phyloP scores from a whole-genome alignment of 2,797 vertebrate species.

The Darevskia nairensis region DNA sequence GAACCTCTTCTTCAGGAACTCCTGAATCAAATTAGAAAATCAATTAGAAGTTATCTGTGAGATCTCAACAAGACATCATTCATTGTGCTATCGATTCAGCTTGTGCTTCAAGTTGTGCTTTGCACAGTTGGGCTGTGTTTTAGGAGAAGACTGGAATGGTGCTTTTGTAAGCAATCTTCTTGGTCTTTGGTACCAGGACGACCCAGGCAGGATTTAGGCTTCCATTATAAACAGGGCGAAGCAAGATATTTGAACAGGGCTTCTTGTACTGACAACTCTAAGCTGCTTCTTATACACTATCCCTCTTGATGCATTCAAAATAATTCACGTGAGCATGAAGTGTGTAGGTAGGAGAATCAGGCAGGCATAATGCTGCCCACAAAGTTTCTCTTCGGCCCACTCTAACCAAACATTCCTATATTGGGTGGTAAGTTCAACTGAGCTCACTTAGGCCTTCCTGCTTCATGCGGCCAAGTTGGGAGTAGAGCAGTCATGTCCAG shows the following conservation, averaged over 20 bases:
- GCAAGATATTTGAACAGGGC: neutral
- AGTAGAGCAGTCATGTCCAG: no score
- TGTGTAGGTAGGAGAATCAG: no score
- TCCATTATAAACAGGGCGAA: neutral
- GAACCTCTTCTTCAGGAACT: neutral
- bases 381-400: no score
- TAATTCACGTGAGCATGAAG: no score
- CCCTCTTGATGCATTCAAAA: neutral
- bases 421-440: no score
- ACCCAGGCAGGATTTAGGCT: neutral
- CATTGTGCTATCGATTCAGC: neutral
- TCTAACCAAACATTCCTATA: no score
- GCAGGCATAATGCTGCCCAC: no score
- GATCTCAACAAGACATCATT: neutral
- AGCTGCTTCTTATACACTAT: neutral
- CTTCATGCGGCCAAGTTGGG: no score
- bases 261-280: neutral
- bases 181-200: slow-evolving; percentile 2
- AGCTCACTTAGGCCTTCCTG: neutral
- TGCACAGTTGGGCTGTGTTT: slow-evolving; percentile 7
- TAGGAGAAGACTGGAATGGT: slow-evolving; percentile 22
- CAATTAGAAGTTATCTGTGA: neutral
- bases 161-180: slow-evolving; percentile 14
- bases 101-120: slow-evolving; percentile 11
- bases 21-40: neutral